Evolutionary conservation across 2,888 invertebrate species (phyloP).

Genomic region (Drosophila prostipennis): DNA sequence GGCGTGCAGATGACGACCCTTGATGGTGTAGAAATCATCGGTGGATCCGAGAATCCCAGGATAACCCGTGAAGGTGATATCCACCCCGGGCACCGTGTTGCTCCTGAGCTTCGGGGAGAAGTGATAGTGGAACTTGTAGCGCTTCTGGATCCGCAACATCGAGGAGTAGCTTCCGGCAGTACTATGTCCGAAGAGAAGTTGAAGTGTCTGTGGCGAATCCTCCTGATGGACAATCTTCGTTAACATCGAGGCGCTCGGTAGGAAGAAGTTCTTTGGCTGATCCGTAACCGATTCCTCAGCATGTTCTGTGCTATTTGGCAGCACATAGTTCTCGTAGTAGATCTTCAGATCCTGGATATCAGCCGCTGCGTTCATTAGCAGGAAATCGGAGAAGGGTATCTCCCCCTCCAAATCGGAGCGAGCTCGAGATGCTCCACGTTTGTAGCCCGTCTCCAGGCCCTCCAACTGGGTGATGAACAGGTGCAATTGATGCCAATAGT

Average conservation of each 20-base stretch:
- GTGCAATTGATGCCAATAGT: slow-evolving; percentile 93
- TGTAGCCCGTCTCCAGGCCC: slow-evolving; percentile 91
- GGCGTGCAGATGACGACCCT: slow-evolving; percentile 86
- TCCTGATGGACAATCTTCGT: slow-evolving; percentile 76
- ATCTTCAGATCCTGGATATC: slow-evolving; percentile 88
- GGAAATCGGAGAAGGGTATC: slow-evolving; percentile 87
- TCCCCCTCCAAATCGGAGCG: slow-evolving; percentile 87
- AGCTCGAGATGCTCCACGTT: slow-evolving; percentile 88
- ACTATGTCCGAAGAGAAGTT: slow-evolving; percentile 91
- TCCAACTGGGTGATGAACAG: slow-evolving; percentile 91
- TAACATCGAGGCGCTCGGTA: slow-evolving; percentile 84
- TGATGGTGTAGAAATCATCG: slow-evolving; percentile 92
- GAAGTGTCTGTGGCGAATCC: slow-evolving; percentile 83
- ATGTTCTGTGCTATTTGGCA: slow-evolving; percentile 57
- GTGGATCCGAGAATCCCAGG: slow-evolving; percentile 92
- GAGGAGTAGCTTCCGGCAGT: slow-evolving; percentile 91
- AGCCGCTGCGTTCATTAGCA: slow-evolving; percentile 90
- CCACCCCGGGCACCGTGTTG: slow-evolving; percentile 87
- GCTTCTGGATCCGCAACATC: slow-evolving; percentile 94
- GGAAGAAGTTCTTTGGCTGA: slow-evolving; percentile 87
- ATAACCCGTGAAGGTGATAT: slow-evolving; percentile 92
- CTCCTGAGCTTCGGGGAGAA: slow-evolving; percentile 85
- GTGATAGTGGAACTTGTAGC: slow-evolving; percentile 92
- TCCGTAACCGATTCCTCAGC: slow-evolving; percentile 71
- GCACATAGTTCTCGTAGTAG: slow-evolving; percentile 83